Evolutionary conservation across 2,888 invertebrate genomes (phyloP).

Genomic region (Mamestra brassicae): DNA sequence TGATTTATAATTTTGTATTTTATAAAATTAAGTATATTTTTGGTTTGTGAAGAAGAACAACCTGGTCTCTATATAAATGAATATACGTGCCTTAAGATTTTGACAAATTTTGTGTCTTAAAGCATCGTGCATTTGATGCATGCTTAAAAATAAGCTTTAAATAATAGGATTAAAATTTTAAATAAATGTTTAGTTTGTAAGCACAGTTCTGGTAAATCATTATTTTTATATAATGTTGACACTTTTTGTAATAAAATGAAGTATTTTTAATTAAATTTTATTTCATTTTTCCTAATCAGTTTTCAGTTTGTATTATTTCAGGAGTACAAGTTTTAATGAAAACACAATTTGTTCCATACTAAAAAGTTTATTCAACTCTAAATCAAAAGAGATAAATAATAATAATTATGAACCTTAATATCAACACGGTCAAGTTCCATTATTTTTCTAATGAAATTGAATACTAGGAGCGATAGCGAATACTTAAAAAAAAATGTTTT

Average conservation of each 20-base stretch:
- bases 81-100: constrained; percentile 51
- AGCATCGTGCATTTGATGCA: constrained; percentile 59
- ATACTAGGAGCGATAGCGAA: too few relatives aligned
- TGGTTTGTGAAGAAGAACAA: background rate
- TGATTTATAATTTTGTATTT: background rate
- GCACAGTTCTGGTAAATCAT: constrained; percentile 28
- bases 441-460: too few relatives aligned
- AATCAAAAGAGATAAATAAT: too few relatives aligned
- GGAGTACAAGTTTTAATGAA: background rate
- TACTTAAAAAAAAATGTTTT: too few relatives aligned
- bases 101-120: constrained; percentile 45
- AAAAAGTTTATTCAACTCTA: background rate
- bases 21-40: background rate
- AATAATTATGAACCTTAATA: too few relatives aligned
- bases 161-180: constrained; percentile 36
- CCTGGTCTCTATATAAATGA: background rate
- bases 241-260: constrained; percentile 55
- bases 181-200: constrained; percentile 41
- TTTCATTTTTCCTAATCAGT: background rate
- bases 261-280: background rate
- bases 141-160: constrained; percentile 62
- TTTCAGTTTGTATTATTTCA: background rate
- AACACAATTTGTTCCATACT: constrained; percentile 2
- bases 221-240: constrained; percentile 64
- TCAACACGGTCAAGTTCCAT: too few relatives aligned